Evolutionary conservation across 2,113 vertebrate genomes (phyloP), one percentile per base, ranked within the genome.

Genomic region (Symphodus melops): DNA sequence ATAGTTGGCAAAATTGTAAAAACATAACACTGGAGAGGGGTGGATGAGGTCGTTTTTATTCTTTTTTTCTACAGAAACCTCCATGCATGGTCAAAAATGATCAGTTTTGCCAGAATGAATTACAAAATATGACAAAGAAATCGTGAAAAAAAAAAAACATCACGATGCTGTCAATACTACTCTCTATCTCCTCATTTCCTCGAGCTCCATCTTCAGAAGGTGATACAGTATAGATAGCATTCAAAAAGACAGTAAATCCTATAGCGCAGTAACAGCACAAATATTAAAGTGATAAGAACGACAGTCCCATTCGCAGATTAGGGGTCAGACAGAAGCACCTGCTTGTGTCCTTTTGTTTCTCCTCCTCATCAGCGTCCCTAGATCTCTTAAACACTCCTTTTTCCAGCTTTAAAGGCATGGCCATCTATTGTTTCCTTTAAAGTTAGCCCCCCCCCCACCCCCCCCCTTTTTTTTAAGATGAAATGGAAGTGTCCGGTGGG

Each of bases 401-500:
- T 82, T 67, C 79, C 23, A 82, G 76, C 63, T 79, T 90, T 91
- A 93, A 93, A 90, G 86, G 89, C 92, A 83, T 42, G 68, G 92
- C 90, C 64, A 28, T 75, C 90, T 88, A 95, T 98, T 97, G 95
- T 97, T 95, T 95, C 94, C 91, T 88, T 48, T 92, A 92, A 94
- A 96, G 94, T 94, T 95, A 86, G 2, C 89, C 93, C 93, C 96
- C 96, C 96, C 95, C 95, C 48, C 92, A 94, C 69, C 36, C 28
- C 28, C 28, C 28, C 28, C 5, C 6, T 33, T 28, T 68, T 89
- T 95, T 94, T 91, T 95, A 94, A 95, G 96, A 96, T 96, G 94
- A 96, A 98, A 98, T 96, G 95, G 95, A 97, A 96, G 94, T 96
- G 95, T 96, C 95, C 86, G 72, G 92, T 94, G 93, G 93, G 95